These are phyloP conservation scores for Heterodera filipjevi DNA, from an alignment of 2,888 invertebrate species.

Conservation along the genomic window DNA sequence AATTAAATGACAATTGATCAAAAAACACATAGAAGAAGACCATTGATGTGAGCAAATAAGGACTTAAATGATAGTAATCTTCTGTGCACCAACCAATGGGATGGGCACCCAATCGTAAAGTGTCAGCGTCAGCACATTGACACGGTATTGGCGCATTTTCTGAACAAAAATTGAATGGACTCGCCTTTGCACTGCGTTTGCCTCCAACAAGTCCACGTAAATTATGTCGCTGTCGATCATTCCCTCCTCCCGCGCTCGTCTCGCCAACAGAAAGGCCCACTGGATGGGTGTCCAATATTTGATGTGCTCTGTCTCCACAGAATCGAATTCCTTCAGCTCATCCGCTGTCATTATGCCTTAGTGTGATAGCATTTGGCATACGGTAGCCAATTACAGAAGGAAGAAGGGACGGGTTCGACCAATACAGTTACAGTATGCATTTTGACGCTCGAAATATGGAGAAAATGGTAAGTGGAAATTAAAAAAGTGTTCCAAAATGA, in stretches of 20 bases:
- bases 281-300: conserved; percentile 59
- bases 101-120: conserved; percentile 62
- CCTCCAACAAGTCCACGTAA: conserved; percentile 58
- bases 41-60: too few relatives aligned
- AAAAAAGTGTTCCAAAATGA: too few relatives aligned
- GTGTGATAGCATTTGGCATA: not conserved
- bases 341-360: conserved; percentile 53
- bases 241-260: conserved; percentile 44
- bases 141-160: conserved; percentile 57
- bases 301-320: conserved; percentile 51
- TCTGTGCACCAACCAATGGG: conserved; percentile 32
- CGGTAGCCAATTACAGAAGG: conserved; percentile 17
- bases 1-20: too few relatives aligned
- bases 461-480: too few relatives aligned
- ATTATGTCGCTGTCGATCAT: conserved; percentile 54
- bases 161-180: not conserved
- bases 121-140: conserved; percentile 53
- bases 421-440: too few relatives aligned
- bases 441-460: not conserved
- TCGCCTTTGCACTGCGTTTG: not conserved
- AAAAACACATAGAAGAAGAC: too few relatives aligned
- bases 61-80: too few relatives aligned
- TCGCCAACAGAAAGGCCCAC: conserved; percentile 49
- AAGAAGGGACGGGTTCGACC: too few relatives aligned
- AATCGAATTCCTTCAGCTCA: conserved; percentile 58